phyloP scores from a whole-genome alignment of 2,113 vertebrate species.

The Istiophorus platypterus region DNA sequence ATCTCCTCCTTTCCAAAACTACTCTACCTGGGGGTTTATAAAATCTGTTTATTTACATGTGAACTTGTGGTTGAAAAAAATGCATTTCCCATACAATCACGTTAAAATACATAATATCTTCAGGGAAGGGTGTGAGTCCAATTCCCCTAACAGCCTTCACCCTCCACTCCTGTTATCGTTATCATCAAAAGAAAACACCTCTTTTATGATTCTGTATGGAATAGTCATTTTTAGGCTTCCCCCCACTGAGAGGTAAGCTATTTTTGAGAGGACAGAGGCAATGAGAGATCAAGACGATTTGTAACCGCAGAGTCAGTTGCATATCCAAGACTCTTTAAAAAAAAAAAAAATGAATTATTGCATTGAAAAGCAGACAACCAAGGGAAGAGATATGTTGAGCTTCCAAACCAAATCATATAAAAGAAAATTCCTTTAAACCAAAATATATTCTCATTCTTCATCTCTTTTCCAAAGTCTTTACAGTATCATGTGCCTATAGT shows the following conservation, averaged over 20 bases:
- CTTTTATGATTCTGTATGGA: slow-evolving; percentile 42
- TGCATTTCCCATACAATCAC: slow-evolving; percentile 44
- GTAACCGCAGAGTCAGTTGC: background rate
- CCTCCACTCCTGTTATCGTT: slow-evolving; percentile 24
- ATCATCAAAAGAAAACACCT: slow-evolving; percentile 60
- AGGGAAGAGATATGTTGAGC: slow-evolving; percentile 6
- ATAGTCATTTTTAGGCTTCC: slow-evolving; percentile 42
- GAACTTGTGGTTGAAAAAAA: slow-evolving; percentile 50
- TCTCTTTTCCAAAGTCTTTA: background rate
- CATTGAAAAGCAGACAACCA: slow-evolving; percentile 26
- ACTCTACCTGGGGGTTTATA: slow-evolving; percentile 39
- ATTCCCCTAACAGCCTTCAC: slow-evolving; percentile 15
- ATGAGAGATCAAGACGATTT: slow-evolving; percentile 37
- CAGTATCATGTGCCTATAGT: background rate
- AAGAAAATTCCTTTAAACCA: slow-evolving; percentile 13
- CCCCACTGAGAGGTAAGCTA: slow-evolving; percentile 21
- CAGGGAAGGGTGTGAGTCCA: slow-evolving; percentile 10
- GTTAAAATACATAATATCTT: slow-evolving; percentile 39
- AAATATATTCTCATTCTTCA: slow-evolving; percentile 9
- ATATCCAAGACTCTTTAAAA: slow-evolving; percentile 23
- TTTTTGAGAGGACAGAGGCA: slow-evolving; percentile 1
- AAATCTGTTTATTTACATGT: slow-evolving; percentile 56
- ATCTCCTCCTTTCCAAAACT: slow-evolving; percentile 26
- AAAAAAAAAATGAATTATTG: slow-evolving; percentile 43
- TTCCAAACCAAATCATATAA: slow-evolving; percentile 9